phyloP scores from a whole-genome alignment of 2,113 vertebrate genomes.

The Myrmecophaga tridactyla region DNA sequence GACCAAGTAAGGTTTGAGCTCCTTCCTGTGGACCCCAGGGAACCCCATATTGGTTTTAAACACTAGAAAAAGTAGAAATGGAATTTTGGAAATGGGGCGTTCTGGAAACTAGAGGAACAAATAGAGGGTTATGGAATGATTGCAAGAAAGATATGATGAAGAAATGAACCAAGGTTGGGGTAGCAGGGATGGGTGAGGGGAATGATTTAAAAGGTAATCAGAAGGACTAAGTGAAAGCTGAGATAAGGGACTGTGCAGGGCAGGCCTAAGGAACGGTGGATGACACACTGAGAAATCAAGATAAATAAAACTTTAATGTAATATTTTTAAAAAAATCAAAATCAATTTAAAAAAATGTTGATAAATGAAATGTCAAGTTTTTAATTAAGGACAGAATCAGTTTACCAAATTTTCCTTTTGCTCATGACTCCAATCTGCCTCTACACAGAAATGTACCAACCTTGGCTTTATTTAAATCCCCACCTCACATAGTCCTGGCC shows the following conservation, averaged over 20 bases:
- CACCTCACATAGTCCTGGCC: background rate
- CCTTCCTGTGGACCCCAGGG: background rate
- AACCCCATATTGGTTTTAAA: background rate
- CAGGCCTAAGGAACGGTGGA: background rate
- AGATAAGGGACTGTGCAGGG: background rate
- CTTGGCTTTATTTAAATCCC: background rate
- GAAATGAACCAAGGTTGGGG: background rate
- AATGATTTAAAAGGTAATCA: background rate
- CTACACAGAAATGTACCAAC: background rate
- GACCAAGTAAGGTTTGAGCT: background rate
- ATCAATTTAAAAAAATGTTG: background rate
- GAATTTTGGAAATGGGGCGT: background rate
- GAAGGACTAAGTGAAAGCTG: background rate
- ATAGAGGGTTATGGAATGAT: background rate
- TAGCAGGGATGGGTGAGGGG: background rate
- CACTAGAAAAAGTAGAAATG: background rate
- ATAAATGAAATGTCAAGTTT: conserved; percentile 2
- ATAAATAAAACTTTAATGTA: background rate
- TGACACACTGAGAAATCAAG: background rate
- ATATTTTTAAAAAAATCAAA: background rate
- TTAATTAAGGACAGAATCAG: background rate
- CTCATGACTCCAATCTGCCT: background rate
- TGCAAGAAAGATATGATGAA: background rate
- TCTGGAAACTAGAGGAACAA: background rate
- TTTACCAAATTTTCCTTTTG: background rate